Base-by-base conservation (phyloP, 2,888 invertebrate species). In the Chrysomela aeneicollis region DNA sequence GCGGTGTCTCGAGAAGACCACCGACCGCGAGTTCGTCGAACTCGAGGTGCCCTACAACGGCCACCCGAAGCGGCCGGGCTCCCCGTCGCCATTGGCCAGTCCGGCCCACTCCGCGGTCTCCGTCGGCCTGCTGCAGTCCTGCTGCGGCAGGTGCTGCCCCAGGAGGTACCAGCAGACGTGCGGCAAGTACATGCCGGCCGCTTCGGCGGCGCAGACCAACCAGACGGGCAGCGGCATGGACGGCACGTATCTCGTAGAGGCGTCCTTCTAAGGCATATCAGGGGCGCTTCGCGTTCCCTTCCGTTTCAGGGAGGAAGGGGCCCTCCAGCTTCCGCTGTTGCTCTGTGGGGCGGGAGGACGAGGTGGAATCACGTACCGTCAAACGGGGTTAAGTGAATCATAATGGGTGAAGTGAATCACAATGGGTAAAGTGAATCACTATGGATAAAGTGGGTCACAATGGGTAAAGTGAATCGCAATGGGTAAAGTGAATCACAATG, bases 11-110 rank as follows among this genome's bases (percentile, higher is more conserved):
- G 99, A 99, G 84, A 95, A 97, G 83, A 98, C 99, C 64, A 99
- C 99, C 86, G 97, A 98, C 84, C 92, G 97, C 63, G 97, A 97
- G 85, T 97, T 97, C 85, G 94, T 97, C 73, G 97, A 97, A 85
- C 89, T 97, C 87, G 97, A 97, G 82, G 92, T 66, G 32, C 54
- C 51, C 32, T 46, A 54, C 26, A 97, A 97, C 84, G 96, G 96
- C 17, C 94, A 94, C 74, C 94, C 93, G 57, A 96, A 95, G 84
- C 87, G 96, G 81, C 95, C 95, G 0, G 94, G 94, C 10, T 93
- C 94, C 53, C 94, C 94, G 51, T 94, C 94, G 49, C 94, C 94
- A 18, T 85, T 93, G 81, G 93, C 93, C 64, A 93, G 93, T 78
- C 94, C 94, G 55, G 93, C 93, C 70, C 93, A 94, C 84, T 94